These are phyloP conservation scores for Hylia prasina DNA, from an alignment of 2,113 vertebrate genomes.

Conservation along the genomic window DNA sequence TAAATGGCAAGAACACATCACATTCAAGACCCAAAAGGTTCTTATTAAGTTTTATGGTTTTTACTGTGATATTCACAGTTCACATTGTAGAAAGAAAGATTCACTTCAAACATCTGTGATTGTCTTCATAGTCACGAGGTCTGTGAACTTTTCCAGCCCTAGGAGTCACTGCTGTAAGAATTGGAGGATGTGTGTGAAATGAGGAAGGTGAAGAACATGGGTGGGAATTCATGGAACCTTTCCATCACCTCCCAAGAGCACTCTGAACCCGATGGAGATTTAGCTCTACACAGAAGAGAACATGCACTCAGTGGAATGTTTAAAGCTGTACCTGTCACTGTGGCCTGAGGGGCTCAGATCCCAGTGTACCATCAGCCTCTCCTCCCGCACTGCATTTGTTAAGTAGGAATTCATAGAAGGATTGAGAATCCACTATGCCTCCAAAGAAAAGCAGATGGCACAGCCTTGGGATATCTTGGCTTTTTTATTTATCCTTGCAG, in stretches of 20 bases:
- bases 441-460: neutral
- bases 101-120: neutral
- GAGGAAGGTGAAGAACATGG: neutral
- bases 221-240: neutral
- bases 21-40: neutral
- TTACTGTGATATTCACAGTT: neutral
- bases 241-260: neutral
- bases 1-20: neutral
- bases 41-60: neutral
- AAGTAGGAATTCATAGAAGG: neutral
- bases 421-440: neutral
- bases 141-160: neutral
- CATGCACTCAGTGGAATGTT: neutral
- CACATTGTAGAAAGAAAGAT: neutral
- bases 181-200: neutral
- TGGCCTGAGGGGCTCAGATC: neutral
- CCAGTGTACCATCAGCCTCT: neutral
- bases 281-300: neutral
- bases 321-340: neutral
- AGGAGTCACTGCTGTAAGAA: neutral
- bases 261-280: neutral
- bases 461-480: neutral
- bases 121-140: neutral
- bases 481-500: neutral
- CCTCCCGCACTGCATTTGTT: neutral